These are phyloP conservation scores for Drosophila virilis DNA, from an alignment of 1,140 invertebrate species.

Conservation along the genomic window DNA sequence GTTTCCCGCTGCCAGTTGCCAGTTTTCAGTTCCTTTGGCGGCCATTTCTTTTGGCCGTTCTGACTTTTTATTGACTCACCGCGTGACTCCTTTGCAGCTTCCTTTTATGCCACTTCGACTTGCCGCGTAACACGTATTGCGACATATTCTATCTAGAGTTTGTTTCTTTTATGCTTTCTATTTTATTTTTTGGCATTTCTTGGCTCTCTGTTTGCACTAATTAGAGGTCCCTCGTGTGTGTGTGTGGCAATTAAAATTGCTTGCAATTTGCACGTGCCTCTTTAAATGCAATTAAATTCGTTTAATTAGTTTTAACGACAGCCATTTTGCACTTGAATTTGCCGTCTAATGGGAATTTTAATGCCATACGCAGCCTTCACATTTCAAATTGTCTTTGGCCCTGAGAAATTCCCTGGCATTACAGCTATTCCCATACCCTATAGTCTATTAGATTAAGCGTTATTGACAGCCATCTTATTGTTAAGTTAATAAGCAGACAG, in stretches of 20 bases:
- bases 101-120: background rate
- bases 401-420: background rate
- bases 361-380: slow-evolving; percentile 14
- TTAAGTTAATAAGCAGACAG: background rate
- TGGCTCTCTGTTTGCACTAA: slow-evolving; percentile 38
- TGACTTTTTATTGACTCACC: slow-evolving; percentile 50
- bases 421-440: background rate
- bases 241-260: slow-evolving; percentile 49
- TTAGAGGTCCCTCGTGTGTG: slow-evolving; percentile 24
- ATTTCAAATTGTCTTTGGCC: slow-evolving; percentile 2
- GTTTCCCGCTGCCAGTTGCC: slow-evolving; percentile 4
- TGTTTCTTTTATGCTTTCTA: background rate
- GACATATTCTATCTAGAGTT: slow-evolving; percentile 25
- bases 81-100: slow-evolving; percentile 40
- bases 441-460: too few species aligned
- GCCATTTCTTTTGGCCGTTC: slow-evolving; percentile 52
- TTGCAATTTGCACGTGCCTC: slow-evolving; percentile 55
- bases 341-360: slow-evolving; percentile 34
- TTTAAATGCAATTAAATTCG: slow-evolving; percentile 53
- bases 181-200: slow-evolving; percentile 11
- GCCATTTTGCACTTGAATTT: slow-evolving; percentile 36
- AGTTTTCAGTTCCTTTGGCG: slow-evolving; percentile 42
- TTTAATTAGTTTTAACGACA: slow-evolving; percentile 55
- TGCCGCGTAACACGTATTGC: slow-evolving; percentile 34
- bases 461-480: background rate